Base-by-base conservation (phyloP, 2,888 invertebrate genomes). In the Acrocyrtus sp. region DNA sequence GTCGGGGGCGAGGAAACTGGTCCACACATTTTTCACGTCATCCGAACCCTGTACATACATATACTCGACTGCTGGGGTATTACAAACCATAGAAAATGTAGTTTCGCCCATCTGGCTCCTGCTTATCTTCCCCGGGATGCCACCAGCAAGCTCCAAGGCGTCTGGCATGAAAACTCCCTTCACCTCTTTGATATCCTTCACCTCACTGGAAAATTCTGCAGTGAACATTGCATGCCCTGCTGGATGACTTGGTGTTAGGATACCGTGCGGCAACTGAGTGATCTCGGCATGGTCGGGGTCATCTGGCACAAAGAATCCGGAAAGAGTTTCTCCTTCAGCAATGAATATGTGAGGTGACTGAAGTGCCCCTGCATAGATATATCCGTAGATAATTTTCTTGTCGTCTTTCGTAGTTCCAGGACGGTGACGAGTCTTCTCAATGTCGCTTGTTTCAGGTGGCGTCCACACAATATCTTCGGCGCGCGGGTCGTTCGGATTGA, bases 271-370 rank as follows among this genome's bases (percentile, higher is more conserved):
- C n/a, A 53, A 53, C 17, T 48, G n/a, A 2, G 19, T 29, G 1
- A 21, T 4, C 4, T 47, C 29, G 15, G 56, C 56, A 21, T 47
- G 26, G 22, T 45, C 15, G 12, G 27, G 51, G 12, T 63, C 56
- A 1, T 62, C 41, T 22, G 72, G 66, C 2, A 72, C 51, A 21
- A 72, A 72, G 17, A 60, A 51, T 0, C 66, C 72, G 2, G 66
- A 21, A 0, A 72, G 21, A 1, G 60, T 34, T 8, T 66, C 63
- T 10, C 72, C 72, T 10, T 72, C 72, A 1, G 72, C 53, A 3
- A 72, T 24, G 48, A 72, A 72, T 1, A 72, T 47, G 17, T 72
- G 66, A 6, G 72, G 66, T 24, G 65, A 65, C 5, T 48, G 47
- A 3, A 15, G 15, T 1, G 66, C 60, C 12, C 72, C 72, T 2